Base-by-base conservation (phyloP, 2,797 vertebrate genomes). In the Astyanax mexicanus region DNA sequence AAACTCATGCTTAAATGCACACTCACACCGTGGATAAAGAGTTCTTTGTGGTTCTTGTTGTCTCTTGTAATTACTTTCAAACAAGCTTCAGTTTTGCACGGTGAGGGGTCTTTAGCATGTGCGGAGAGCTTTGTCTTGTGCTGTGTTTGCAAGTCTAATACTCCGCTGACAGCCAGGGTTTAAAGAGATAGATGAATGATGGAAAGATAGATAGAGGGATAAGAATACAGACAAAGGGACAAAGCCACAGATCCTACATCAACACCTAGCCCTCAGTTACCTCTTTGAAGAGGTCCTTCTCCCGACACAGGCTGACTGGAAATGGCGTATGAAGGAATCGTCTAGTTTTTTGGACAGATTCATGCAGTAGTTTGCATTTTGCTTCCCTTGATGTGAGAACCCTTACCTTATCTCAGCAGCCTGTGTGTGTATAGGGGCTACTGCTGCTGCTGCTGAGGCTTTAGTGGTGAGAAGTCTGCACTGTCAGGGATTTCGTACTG, bases 31-130 rank as follows among this genome's bases (percentile, higher is more conserved):
- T 40, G 52, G 54, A 81, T 69, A 78, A 75, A 69, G 19, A 64
- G 62, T 11, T 37, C 75, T 78, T 76, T 82, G 78, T 69, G 66
- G 69, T 78, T 75, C 51, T 78, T 80, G 75, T 80, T 84, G 77
- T 84, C 73, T 80, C 61, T 67, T 73, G 60, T 84, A 80, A 82
- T 84, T 80, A 78, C 71, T 80, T 84, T 72, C 69, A 80, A 81
- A 81, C 57, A 78, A 77, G 54, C 47, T 57, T 69, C 49, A 75
- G 75, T 74, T 51, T 78, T 75, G 21, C 72, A 57, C 68, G 15
- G 83, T 15, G 60, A 81, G 66, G 52, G 76, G 74, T 72, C 72
- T 79, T 81, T 58, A 70, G 52, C 44, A 54, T 61, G 23, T 73
- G 61, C 62, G 21, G 21, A 54, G 72, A 72, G 58, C 58, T 73